These are phyloP conservation scores for Tuberolachnus salignus DNA, from an alignment of 2,888 invertebrate species.

Conservation along the genomic window DNA sequence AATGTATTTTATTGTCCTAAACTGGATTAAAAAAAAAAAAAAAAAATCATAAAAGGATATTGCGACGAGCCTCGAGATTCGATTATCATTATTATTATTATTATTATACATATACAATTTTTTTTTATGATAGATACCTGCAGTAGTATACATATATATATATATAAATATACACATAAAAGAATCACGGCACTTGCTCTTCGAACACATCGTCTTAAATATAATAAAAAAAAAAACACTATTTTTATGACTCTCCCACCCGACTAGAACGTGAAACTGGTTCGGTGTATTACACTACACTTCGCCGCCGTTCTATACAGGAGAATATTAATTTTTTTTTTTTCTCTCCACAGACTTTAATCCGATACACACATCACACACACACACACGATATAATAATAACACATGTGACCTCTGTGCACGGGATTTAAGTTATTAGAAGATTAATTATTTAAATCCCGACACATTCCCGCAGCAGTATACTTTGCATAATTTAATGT, in stretches of 20 bases:
- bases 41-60: constrained; percentile 39
- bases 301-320: not conserved
- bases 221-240: constrained; percentile 18
- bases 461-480: constrained; percentile 44
- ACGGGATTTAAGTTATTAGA: constrained; percentile 40
- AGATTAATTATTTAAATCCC: constrained; percentile 51
- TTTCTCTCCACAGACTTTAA: constrained; percentile 25
- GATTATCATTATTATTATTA: constrained; percentile 50
- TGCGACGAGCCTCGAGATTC: constrained; percentile 37
- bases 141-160: not conserved
- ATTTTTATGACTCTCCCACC: constrained; percentile 49
- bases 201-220: not conserved
- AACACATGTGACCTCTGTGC: constrained; percentile 42
- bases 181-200: constrained; percentile 40
- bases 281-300: constrained; percentile 24
- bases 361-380: constrained; percentile 16
- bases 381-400: constrained; percentile 1
- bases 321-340: constrained; percentile 40
- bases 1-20: constrained; percentile 47
- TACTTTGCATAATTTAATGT: constrained; percentile 54
- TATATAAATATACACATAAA: not conserved
- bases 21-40: constrained; percentile 52
- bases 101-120: not conserved
- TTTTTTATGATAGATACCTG: not conserved
- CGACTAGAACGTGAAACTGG: constrained; percentile 50